phyloP scores from a whole-genome alignment of 2,113 vertebrate genomes.

The Murina feae region DNA sequence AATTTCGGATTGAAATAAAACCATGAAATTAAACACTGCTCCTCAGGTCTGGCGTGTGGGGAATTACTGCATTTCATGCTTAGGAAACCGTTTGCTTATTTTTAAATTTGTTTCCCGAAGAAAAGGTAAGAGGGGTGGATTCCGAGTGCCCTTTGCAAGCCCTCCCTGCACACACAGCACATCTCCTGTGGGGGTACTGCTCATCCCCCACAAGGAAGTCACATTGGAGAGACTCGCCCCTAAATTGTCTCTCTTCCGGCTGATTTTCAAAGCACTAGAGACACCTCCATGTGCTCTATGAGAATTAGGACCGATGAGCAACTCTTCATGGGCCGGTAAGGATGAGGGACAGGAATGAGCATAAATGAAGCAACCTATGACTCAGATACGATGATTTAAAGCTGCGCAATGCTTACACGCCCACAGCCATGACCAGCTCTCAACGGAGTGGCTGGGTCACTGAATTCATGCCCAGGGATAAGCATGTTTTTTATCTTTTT shows the following conservation, averaged over 20 bases:
- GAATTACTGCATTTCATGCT: not conserved
- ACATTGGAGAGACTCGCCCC: not conserved
- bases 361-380: not conserved
- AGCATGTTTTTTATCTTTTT: too few relatives aligned
- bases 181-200: not conserved
- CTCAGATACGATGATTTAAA: not conserved
- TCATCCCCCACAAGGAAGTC: conserved; percentile 25
- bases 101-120: not conserved
- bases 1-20: not conserved
- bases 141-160: not conserved
- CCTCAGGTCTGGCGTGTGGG: not conserved
- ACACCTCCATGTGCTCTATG: not conserved
- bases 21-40: not conserved
- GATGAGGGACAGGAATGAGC: not conserved
- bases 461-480: not conserved
- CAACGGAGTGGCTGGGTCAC: not conserved
- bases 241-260: not conserved
- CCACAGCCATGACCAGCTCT: not conserved
- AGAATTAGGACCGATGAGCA: not conserved
- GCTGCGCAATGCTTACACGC: not conserved
- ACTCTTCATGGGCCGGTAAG: not conserved
- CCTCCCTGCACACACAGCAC: not conserved
- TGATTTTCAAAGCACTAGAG: not conserved
- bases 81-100: not conserved
- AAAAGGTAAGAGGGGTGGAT: not conserved